A percentile compares a stretch with the other conserved stretches of the same genome.
Conservation (phyloP, 2,888 invertebrate genomes). For the Seira ritae region DNA sequence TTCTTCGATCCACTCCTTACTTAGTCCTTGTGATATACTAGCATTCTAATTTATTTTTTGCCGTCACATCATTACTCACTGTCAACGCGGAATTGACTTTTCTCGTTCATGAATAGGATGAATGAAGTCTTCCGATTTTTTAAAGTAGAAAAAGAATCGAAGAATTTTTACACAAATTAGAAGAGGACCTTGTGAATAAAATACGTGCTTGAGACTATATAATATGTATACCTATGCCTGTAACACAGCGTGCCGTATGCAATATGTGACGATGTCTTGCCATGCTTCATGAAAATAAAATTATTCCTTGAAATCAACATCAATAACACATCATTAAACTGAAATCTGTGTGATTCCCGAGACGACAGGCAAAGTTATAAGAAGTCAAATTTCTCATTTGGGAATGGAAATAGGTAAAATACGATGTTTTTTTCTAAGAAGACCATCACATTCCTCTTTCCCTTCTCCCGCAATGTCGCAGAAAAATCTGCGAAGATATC, state of each 20-base stretch:
- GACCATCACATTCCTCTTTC: too few species aligned
- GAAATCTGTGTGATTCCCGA: not conserved
- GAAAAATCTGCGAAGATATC: not conserved
- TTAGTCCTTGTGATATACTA: slow-evolving; percentile 30
- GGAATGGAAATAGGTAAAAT: not conserved
- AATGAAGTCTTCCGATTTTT: slow-evolving; percentile 10
- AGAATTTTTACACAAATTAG: not conserved
- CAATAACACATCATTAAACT: not conserved
- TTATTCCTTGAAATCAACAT: slow-evolving; percentile 1
- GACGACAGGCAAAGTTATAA: not conserved
- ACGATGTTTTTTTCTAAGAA: not conserved
- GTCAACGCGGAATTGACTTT: slow-evolving; percentile 50
- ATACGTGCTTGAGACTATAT: not conserved
- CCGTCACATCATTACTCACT: slow-evolving; percentile 55
- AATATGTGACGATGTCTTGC: not conserved
- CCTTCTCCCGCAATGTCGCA: not conserved
- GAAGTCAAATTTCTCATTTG: not conserved
- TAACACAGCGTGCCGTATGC: not conserved
- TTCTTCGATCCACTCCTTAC: too few species aligned
- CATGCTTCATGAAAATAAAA: not conserved
- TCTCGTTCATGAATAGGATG: slow-evolving; percentile 21
- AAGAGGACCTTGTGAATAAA: not conserved
- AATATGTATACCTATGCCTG: too few species aligned
- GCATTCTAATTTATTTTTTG: slow-evolving; percentile 62
- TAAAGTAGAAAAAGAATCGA: slow-evolving; percentile 8